phyloP scores from a whole-genome alignment of 2,888 invertebrate genomes.

The Lithodes maja region DNA sequence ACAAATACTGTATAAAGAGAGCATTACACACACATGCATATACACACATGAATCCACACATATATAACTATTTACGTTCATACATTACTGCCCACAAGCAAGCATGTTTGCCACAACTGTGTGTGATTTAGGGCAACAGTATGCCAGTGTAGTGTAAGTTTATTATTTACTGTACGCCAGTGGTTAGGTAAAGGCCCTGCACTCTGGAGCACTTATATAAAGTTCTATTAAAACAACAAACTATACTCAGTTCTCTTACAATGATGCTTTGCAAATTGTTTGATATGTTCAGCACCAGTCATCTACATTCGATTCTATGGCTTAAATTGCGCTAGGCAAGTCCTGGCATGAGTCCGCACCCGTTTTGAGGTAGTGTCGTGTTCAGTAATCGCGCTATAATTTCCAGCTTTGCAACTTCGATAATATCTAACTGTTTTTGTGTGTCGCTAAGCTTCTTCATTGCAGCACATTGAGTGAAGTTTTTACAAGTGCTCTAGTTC shows the following conservation, averaged over 20 bases:
- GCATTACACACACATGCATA: neutral
- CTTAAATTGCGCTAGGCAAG: neutral
- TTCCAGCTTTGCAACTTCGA: no score
- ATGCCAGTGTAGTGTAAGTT: neutral
- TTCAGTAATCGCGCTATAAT: no score
- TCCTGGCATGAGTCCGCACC: neutral
- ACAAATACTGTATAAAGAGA: neutral
- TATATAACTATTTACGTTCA: neutral
- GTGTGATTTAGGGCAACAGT: conserved; percentile 16
- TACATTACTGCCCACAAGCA: neutral
- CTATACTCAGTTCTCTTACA: neutral
- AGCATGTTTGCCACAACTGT: neutral
- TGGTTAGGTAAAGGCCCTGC: conserved; percentile 20
- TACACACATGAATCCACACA: neutral
- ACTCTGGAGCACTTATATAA: conserved; percentile 23
- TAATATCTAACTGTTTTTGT: no score
- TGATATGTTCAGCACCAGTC: neutral
- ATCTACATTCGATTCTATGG: neutral
- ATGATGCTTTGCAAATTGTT: neutral
- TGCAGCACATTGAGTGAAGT: no score
- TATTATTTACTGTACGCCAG: neutral
- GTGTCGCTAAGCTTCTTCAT: no score
- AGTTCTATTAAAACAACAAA: neutral
- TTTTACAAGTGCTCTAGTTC: no score
- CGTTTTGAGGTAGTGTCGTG: no score